Evolutionary conservation across 2,888 invertebrate species (phyloP), one percentile per base, ranked within the genome.

Genomic region (Ligdia adustata): DNA sequence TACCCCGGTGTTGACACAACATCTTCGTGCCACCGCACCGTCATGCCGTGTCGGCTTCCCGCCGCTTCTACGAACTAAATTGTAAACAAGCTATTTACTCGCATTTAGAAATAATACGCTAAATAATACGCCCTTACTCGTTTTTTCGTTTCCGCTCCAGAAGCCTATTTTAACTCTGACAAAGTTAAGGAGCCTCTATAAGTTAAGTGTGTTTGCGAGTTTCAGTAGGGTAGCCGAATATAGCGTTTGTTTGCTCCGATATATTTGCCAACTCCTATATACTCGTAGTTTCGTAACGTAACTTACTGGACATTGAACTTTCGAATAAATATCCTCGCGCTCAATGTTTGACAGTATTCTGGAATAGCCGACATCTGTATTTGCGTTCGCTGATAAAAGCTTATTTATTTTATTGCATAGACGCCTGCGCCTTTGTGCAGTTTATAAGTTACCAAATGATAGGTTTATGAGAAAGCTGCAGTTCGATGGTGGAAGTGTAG

Each of bases 1-100:
- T 79, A 82, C 74, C 79, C 72, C 58, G 54, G 62, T 84, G 85
- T 89, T 88, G 84, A 85, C 84, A 81, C 79, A 82, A 84, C 80
- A 84, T 83, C 83, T 84, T 79, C 81, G 75, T 76, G 75, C 74
- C 66, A 66, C 69, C 66, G 72, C 68, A 53, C 52, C 58, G 65
- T 62, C 22, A 22, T 69, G 62, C 69, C 57, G 60, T 66, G 75
- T 68, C 72, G 74, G 75, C 77, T 78, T 75, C 71, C 65, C 74
- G 68, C 73, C 72, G 72, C 75, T 79, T 79, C 75, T 66, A 70
- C 71, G 67, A 70, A 71, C 70, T 69, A 80, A 83, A 80, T 85
- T 79, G 78, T 79, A 32, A 47, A 24, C 38, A 76, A 74, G 71
- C 65, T 58, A 60, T 59, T 62, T 56, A 37, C 37, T 26, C 35